phyloP scores from a whole-genome alignment of 2,888 invertebrate species.

The Laothoe populi region DNA sequence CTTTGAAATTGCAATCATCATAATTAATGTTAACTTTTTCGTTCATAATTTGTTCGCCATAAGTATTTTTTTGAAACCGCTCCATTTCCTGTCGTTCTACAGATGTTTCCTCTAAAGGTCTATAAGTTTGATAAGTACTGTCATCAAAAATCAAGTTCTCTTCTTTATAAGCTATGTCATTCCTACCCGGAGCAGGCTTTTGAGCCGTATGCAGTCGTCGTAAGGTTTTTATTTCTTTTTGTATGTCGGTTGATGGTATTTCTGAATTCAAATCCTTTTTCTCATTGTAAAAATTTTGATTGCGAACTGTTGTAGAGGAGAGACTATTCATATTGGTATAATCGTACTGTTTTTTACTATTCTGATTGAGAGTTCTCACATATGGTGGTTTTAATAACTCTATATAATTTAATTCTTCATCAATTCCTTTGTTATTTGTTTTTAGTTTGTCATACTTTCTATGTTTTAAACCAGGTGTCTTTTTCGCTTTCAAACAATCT shows the following conservation, averaged over 20 bases:
- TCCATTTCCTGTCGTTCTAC: constrained; percentile 7
- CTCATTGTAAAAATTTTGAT: background rate
- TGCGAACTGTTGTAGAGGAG: background rate
- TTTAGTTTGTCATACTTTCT: background rate
- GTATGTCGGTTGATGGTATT: background rate
- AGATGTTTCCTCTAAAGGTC: background rate
- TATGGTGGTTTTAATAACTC: constrained; percentile 5
- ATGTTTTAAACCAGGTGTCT: background rate
- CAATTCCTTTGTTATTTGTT: background rate
- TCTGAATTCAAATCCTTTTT: background rate
- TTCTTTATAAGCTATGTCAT: background rate
- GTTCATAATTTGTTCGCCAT: background rate
- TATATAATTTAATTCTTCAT: constrained; percentile 18
- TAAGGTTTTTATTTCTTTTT: background rate
- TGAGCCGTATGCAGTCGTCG: background rate
- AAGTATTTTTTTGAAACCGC: constrained; percentile 8
- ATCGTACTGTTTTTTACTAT: constrained; percentile 1
- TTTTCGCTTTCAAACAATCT: background rate
- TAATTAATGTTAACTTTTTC: constrained; percentile 10
- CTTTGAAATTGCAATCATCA: constrained; percentile 20
- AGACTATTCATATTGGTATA: constrained; percentile 6
- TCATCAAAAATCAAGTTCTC: background rate
- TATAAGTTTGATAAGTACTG: constrained; percentile 1
- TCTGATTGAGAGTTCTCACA: constrained; percentile 13
- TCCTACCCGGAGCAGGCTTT: background rate